A percentile compares a stretch with the other conserved stretches of the same genome.
Evolutionary conservation across 2,797 vertebrate species (phyloP).

Genomic region (Melanotaenia pygmaea): DNA sequence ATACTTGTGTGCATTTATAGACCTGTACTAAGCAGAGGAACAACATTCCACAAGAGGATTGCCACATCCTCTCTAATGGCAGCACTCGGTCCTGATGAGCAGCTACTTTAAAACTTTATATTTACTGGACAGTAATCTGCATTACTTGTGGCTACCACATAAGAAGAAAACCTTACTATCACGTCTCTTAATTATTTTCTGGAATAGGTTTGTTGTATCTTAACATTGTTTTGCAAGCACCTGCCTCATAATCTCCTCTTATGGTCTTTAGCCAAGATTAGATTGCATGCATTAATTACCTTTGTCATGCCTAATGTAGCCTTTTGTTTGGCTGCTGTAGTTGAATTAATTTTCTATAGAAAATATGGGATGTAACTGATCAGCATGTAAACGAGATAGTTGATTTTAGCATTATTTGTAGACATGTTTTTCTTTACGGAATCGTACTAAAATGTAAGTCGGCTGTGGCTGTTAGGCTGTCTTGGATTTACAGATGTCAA

Average conservation of each 20-base stretch:
- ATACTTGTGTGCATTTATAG: conserved; percentile 6
- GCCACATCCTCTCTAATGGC: neutral
- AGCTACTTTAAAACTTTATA: neutral
- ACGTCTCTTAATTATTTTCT: neutral
- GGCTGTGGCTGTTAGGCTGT: neutral
- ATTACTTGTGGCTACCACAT: neutral
- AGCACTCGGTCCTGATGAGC: neutral
- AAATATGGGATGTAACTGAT: conserved; percentile 20
- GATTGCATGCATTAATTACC: conserved; percentile 39
- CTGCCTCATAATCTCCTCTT: conserved; percentile 36
- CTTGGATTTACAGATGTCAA: neutral
- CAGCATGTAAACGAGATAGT: conserved; percentile 26
- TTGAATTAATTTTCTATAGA: conserved; percentile 14
- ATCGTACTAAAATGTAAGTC: neutral
- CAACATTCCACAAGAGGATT: neutral
- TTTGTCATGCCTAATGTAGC: conserved; percentile 23
- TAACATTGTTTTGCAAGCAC: conserved; percentile 32
- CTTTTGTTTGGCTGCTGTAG: conserved; percentile 19
- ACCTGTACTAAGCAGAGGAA: conserved; percentile 1
- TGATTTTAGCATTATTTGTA: conserved; percentile 9
- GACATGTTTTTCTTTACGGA: neutral
- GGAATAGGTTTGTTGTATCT: conserved; percentile 10
- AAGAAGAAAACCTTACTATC: neutral
- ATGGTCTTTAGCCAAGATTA: conserved; percentile 18
- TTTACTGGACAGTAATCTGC: neutral